Conservation (phyloP, 2,888 invertebrate genomes). For the Pharmacophagus antenor region DNA sequence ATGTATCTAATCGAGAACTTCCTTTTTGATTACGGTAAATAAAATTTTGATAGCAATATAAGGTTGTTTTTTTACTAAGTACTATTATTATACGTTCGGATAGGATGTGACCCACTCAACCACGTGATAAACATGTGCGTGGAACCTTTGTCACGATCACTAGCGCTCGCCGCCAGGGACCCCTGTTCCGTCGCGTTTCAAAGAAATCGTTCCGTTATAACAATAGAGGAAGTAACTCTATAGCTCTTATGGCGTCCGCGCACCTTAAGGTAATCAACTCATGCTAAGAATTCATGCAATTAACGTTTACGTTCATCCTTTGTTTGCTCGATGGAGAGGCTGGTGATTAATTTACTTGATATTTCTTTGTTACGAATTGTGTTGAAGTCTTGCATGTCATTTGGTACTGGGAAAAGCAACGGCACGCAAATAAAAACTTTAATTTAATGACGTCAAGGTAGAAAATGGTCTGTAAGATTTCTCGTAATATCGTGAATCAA, state of each 20-base stretch:
- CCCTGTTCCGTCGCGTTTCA: conserved; percentile 14
- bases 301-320: neutral
- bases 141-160: conserved; percentile 14
- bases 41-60: too few species aligned
- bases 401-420: neutral
- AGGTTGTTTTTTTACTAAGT: too few species aligned
- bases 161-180: conserved; percentile 9
- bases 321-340: neutral
- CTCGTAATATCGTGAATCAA: too few species aligned
- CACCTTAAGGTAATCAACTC: conserved; percentile 1
- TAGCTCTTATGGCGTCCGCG: neutral
- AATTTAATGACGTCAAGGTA: neutral
- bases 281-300: neutral
- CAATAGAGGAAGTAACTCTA: neutral
- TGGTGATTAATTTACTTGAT: neutral
- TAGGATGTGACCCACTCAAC: neutral
- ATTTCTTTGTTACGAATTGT: neutral
- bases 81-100: too few species aligned
- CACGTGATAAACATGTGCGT: neutral
- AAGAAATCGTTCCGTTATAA: conserved; percentile 9
- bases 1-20: too few species aligned
- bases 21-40: too few species aligned
- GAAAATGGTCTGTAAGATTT: neutral
- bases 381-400: neutral
- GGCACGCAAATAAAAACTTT: neutral